Base-by-base conservation (phyloP, 2,113 vertebrate species). In the Galbula dea region DNA sequence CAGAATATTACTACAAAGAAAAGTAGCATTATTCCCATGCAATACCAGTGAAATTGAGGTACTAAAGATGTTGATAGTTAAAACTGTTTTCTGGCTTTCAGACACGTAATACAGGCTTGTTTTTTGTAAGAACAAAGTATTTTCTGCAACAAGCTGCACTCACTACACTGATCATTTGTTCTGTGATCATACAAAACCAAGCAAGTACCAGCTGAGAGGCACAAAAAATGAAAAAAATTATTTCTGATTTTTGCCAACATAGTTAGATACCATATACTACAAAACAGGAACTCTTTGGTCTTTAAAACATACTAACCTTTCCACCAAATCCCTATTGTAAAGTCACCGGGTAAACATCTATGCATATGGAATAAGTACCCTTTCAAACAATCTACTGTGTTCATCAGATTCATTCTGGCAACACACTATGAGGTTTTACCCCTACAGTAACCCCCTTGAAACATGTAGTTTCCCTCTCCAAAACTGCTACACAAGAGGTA, bases 331-430 rank as follows among this genome's bases (percentile, higher is more conserved):
- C 58, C 43, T 83, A 16, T 6, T n/a, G 11, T 51, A 36, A 91
- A 87, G 29, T 46, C 36, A 66, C 30, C 51, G 12, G 24, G 8
- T 69, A 71, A 86, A 77, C 26, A 91, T 15, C 34, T 46, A 55
- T 0, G 0, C 16, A 17, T 58, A 30, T 2, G 14, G 32, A 78
- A 78, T 8, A 67, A 65, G 15, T 3, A 46, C 23, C 61, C 43
- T 59, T 61, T 68, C 20, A 67, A 29, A 88, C 89, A 55, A n/a
- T 30, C 23, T 34, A 49, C 36, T 32, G 2, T 34, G 63, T 7
- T 74, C 24, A 66, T 58, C n/a, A 79, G 22, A 51, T 62, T 71
- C 79, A 58, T 66, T 94, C 67, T 83, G 27, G 41, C 34, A 81
- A 73, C 48, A 71, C 16, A 36, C 2, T 15, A 39, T 9, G 16